These are phyloP conservation scores for Tympanoctomys barrerae DNA, from an alignment of 2,797 vertebrate species.

Conservation along the genomic window DNA sequence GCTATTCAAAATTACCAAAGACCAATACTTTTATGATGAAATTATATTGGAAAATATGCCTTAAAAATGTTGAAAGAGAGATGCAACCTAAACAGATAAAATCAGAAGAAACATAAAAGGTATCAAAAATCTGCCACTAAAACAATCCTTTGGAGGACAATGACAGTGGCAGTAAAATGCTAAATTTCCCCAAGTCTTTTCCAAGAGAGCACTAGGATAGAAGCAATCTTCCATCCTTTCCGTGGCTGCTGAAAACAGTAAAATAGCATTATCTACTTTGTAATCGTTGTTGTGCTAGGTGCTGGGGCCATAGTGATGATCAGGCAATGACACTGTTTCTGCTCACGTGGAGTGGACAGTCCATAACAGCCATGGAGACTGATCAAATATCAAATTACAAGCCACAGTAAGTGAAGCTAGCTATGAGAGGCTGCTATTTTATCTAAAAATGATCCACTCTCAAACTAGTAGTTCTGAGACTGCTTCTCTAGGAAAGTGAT, in stretches of 20 bases:
- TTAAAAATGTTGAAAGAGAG: neutral
- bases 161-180: neutral
- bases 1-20: neutral
- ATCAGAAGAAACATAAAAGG: neutral
- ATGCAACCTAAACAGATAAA: neutral
- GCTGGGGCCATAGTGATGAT: neutral
- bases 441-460: neutral
- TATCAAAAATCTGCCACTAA: neutral
- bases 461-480: neutral
- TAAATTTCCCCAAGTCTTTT: neutral
- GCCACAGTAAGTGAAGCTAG: neutral
- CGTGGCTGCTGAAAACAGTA: neutral
- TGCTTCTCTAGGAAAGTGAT: neutral
- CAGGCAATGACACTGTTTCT: neutral
- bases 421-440: neutral
- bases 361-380: neutral
- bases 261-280: constrained; percentile 18
- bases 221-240: neutral
- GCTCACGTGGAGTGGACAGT: neutral
- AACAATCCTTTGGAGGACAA: neutral
- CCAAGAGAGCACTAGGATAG: neutral
- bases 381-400: neutral
- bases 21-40: constrained; percentile 29
- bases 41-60: constrained; percentile 16
- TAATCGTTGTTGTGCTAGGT: neutral